These are phyloP conservation scores for Criorhina ranunculi DNA, from an alignment of 2,888 invertebrate genomes.

Conservation along the genomic window DNA sequence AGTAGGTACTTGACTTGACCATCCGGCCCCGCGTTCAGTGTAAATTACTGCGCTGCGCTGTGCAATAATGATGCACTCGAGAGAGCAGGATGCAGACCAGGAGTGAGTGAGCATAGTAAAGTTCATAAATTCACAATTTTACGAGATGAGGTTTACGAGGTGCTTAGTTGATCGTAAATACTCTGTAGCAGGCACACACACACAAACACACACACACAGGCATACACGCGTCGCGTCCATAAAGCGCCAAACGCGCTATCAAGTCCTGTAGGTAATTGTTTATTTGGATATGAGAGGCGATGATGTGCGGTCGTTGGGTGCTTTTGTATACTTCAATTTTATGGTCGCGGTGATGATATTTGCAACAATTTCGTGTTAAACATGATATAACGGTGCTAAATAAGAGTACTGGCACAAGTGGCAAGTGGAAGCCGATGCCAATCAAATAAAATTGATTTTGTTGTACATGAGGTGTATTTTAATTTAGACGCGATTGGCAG, in stretches of 20 bases:
- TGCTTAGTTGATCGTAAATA: slow-evolving; percentile 73
- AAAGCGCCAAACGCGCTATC: slow-evolving; percentile 69
- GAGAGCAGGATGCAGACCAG: neutral
- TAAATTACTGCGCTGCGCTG: slow-evolving; percentile 52
- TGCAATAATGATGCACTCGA: slow-evolving; percentile 65
- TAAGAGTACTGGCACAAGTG: slow-evolving; percentile 11
- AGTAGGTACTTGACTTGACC: slow-evolving; percentile 32
- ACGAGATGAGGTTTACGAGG: slow-evolving; percentile 74
- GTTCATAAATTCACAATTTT: slow-evolving; percentile 75
- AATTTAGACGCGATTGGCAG: slow-evolving; percentile 44
- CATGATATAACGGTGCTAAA: slow-evolving; percentile 45
- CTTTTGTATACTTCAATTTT: slow-evolving; percentile 59
- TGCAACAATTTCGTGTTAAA: slow-evolving; percentile 69
- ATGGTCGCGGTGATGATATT: slow-evolving; percentile 60
- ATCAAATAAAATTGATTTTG: slow-evolving; percentile 70
- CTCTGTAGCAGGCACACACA: slow-evolving; percentile 41
- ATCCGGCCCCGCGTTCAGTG: slow-evolving; percentile 15
- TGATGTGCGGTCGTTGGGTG: slow-evolving; percentile 69
- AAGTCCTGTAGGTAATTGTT: slow-evolving; percentile 74
- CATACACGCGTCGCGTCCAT: slow-evolving; percentile 58
- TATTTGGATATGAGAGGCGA: slow-evolving; percentile 70
- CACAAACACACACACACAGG: slow-evolving; percentile 14
- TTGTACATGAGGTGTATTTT: slow-evolving; percentile 48
- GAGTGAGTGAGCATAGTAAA: slow-evolving; percentile 34
- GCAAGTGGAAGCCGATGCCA: slow-evolving; percentile 42